Evolutionary conservation across 1,140 invertebrate species (phyloP).

Genomic region (Meloidogyne chitwoodi): DNA sequence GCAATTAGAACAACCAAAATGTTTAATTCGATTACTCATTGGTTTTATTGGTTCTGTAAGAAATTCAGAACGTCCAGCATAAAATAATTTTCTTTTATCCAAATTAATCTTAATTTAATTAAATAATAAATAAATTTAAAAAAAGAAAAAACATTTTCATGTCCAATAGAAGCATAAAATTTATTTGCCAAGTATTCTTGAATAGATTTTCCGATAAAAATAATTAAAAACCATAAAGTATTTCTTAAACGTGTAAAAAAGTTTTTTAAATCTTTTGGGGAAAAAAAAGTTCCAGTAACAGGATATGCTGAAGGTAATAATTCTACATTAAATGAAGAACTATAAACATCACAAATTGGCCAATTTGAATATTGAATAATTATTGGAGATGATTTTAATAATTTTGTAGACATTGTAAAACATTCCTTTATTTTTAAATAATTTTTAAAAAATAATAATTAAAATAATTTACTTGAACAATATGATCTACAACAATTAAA

Average conservation of each 20-base stretch:
- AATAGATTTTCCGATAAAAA: slow-evolving; percentile 35
- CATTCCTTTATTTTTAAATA: slow-evolving; percentile 45
- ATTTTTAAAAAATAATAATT: not conserved
- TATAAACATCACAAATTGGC: slow-evolving; percentile 54
- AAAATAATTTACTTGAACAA: slow-evolving; percentile 45
- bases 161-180: slow-evolving; percentile 38
- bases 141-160: slow-evolving; percentile 26
- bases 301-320: slow-evolving; percentile 39
- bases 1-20: slow-evolving; percentile 51
- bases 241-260: slow-evolving; percentile 36
- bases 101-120: slow-evolving; percentile 17
- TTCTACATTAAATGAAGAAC: slow-evolving; percentile 49
- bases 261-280: slow-evolving; percentile 3
- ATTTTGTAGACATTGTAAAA: slow-evolving; percentile 35
- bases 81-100: slow-evolving; percentile 51
- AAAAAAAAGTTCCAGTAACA: slow-evolving; percentile 45
- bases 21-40: slow-evolving; percentile 52
- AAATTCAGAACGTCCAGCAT: slow-evolving; percentile 54
- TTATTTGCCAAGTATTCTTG: slow-evolving; percentile 36
- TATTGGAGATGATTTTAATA: slow-evolving; percentile 42
- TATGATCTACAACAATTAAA: slow-evolving; percentile 52
- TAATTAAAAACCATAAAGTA: slow-evolving; percentile 40
- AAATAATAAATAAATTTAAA: slow-evolving; percentile 9
- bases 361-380: slow-evolving; percentile 55
- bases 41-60: slow-evolving; percentile 46